These are phyloP conservation scores for Cyclopterus lumpus DNA, from an alignment of 2,797 vertebrate genomes.

Conservation along the genomic window DNA sequence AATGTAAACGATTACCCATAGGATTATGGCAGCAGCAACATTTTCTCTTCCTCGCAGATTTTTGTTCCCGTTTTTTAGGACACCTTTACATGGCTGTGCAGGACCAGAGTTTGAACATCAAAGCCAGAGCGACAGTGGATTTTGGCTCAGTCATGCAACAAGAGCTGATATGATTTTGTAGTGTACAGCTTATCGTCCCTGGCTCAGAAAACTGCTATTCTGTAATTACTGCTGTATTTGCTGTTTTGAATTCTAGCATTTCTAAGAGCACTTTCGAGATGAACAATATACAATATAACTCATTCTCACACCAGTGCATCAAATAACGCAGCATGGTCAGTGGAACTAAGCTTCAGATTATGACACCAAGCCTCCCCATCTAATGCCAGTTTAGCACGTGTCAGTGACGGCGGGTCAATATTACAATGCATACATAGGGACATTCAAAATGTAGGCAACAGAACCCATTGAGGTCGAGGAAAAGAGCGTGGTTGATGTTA, in stretches of 20 bases:
- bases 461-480: neutral
- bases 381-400: neutral
- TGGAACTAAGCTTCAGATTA: neutral
- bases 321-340: neutral
- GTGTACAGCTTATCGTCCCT: slow-evolving; percentile 46
- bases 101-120: slow-evolving; percentile 66
- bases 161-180: slow-evolving; percentile 54
- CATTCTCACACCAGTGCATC: neutral
- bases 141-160: slow-evolving; percentile 61
- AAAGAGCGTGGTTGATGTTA: neutral
- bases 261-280: slow-evolving; percentile 7
- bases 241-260: slow-evolving; percentile 34
- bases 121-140: slow-evolving; percentile 52
- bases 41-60: slow-evolving; percentile 54
- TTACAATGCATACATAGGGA: neutral
- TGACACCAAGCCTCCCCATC: neutral
- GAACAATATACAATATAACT: neutral
- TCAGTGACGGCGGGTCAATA: neutral
- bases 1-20: slow-evolving; percentile 72
- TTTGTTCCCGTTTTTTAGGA: slow-evolving; percentile 56
- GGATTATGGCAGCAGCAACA: slow-evolving; percentile 66
- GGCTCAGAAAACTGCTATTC: slow-evolving; percentile 43
- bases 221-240: slow-evolving; percentile 38
- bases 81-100: slow-evolving; percentile 45
- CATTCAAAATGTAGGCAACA: neutral